Conservation (phyloP, 2,888 invertebrate genomes). For the Metallyticus violacea region DNA sequence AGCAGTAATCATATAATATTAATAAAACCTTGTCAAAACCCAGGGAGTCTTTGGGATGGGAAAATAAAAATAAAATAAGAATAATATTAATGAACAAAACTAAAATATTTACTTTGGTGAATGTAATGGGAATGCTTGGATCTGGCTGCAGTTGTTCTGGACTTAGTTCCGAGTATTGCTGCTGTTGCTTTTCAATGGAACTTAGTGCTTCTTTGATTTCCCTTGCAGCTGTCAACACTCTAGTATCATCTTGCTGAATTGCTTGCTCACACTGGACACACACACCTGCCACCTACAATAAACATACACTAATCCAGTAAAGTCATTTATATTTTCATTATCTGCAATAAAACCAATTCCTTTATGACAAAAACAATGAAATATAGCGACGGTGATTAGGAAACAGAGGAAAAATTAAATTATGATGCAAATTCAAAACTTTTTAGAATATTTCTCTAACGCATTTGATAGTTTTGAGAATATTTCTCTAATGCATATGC, state of each 20-base stretch:
- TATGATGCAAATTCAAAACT: too few species aligned
- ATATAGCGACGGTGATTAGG: too few species aligned
- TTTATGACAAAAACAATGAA: too few species aligned
- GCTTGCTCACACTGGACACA: conserved; percentile 55
- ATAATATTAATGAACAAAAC: background rate
- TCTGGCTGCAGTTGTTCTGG: conserved; percentile 54
- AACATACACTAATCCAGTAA: background rate
- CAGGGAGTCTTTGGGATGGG: background rate
- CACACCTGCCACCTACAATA: conserved; percentile 49
- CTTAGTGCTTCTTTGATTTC: conserved; percentile 51
- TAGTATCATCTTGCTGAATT: conserved; percentile 53
- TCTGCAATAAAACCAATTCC: too few species aligned
- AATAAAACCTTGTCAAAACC: background rate
- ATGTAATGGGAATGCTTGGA: conserved; percentile 56
- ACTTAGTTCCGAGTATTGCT: conserved; percentile 52
- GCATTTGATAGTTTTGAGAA: too few species aligned
- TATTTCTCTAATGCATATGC: too few species aligned
- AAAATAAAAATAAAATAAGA: background rate
- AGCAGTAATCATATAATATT: too few species aligned
- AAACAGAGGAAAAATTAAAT: too few species aligned
- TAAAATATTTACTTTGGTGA: conserved; percentile 54
- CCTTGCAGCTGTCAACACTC: conserved; percentile 49
- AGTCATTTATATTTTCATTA: too few species aligned
- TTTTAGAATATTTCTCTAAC: too few species aligned
- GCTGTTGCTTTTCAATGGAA: conserved; percentile 54